Base-by-base conservation (phyloP, 2,888 invertebrate genomes). In the Bembecia ichneumoniformis region DNA sequence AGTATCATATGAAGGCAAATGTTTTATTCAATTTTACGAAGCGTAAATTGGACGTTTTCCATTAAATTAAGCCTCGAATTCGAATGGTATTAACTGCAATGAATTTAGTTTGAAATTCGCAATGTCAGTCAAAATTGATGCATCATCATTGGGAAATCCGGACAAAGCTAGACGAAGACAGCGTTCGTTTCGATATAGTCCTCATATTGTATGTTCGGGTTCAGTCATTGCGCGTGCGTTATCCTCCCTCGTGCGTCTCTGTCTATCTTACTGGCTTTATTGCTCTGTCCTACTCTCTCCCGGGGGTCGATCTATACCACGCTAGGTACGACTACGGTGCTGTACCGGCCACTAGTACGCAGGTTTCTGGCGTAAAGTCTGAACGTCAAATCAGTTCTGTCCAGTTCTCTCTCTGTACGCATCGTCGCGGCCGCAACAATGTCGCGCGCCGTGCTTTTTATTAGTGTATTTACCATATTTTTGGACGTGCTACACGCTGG, bases 391-490 rank as follows among this genome's bases (percentile, higher is more conserved):
- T 28, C 28, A 73, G 66, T 63, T 61, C 56, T 66, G 59, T 66
- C 66, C 72, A 73, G 71, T 73, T 74, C 68, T 67, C 66, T 62
- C 56, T 57, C 67, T 67, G 63, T 70, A 70, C 75, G 77, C 73
- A 71, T 53, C 56, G 56, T 59, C 79, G 84, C 83, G 84, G 77
- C 78, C 82, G 86, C 87, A 74, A 88, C 77, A 77, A 90, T 90
- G 90, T 82, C 89, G 89, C 89, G 88, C 77, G 88, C 87, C 82
- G 87, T 89, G 81, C 83, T 89, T 78, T 83, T 88, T 82, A 78
- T 89, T 75, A 86, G 88, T 89, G 89, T 88, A 77, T 87, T 89
- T 80, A 82, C 86, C 77, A 82, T 89, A 80, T 79, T 88, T 77
- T 82, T 87, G 83, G 89, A 88, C 79, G 87, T 86, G 77, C 84